Conservation (phyloP, 2,113 vertebrate species). For the Dromiciops gliroides region DNA sequence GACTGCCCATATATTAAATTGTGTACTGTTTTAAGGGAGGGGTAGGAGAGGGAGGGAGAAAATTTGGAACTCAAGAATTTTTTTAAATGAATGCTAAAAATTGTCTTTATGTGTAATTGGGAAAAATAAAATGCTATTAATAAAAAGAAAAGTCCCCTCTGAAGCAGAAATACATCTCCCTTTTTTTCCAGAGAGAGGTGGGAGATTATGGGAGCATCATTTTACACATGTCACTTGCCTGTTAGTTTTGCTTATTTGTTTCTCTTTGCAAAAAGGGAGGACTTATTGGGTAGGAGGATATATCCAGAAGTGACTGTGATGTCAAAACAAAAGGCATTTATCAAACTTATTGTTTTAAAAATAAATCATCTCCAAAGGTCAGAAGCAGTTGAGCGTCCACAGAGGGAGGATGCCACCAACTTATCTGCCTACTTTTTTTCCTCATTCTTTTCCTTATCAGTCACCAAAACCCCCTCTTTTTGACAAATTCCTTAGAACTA, state of each 20-base stretch:
- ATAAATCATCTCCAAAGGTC: background rate
- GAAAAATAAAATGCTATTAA: too few species aligned
- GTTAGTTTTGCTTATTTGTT: background rate
- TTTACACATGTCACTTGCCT: too few species aligned
- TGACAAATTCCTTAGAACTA: background rate
- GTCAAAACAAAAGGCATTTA: background rate
- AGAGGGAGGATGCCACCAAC: background rate
- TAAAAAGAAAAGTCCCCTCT: too few species aligned
- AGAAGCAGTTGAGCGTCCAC: background rate
- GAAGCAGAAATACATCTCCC: too few species aligned
- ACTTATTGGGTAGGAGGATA: background rate
- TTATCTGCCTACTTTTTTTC: background rate
- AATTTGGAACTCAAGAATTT: too few species aligned
- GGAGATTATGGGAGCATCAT: too few species aligned
- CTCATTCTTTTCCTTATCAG: background rate
- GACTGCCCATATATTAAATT: too few species aligned
- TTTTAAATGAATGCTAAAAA: too few species aligned
- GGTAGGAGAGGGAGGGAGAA: too few species aligned
- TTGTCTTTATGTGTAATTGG: too few species aligned
- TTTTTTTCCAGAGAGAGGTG: too few species aligned
- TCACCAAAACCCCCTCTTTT: background rate
- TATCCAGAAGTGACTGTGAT: background rate
- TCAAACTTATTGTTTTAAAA: background rate
- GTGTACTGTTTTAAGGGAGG: too few species aligned
- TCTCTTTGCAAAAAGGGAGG: background rate